Percentiles rank a stretch among this genome's conserved stretches.
These are phyloP conservation scores for Mohoua ochrocephala DNA, from an alignment of 2,113 vertebrate genomes.

Conservation along the genomic window DNA sequence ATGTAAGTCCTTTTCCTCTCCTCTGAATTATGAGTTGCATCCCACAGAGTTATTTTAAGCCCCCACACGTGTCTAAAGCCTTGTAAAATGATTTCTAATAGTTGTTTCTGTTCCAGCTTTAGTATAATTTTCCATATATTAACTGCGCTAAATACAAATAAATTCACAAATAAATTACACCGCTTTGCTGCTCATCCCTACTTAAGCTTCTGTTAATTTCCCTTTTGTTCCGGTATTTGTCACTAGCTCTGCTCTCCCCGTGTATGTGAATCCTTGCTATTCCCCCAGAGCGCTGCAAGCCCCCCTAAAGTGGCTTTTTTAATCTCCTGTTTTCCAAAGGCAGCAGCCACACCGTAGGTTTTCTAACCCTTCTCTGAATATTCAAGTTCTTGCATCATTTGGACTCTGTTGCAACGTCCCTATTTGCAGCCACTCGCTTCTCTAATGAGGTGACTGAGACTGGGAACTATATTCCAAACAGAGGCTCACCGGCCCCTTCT, in stretches of 20 bases:
- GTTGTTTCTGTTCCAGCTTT: background rate
- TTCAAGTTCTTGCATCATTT: slow-evolving; percentile 19
- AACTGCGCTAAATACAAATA: slow-evolving; percentile 32
- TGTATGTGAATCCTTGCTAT: background rate
- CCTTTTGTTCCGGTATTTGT: slow-evolving; percentile 46
- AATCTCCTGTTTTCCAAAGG: slow-evolving; percentile 42
- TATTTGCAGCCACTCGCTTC: background rate
- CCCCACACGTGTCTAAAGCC: background rate
- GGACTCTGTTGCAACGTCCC: background rate
- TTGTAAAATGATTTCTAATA: background rate
- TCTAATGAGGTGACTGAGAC: background rate
- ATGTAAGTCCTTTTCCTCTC: background rate
- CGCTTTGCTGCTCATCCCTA: slow-evolving; percentile 38
- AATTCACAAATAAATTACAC: slow-evolving; percentile 38
- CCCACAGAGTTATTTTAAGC: background rate
- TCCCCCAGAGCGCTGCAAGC: slow-evolving; percentile 1
- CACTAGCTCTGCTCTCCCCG: background rate
- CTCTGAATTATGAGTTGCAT: background rate
- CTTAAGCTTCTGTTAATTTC: slow-evolving; percentile 55
- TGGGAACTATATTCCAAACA: background rate
- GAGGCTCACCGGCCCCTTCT: background rate
- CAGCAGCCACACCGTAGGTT: background rate
- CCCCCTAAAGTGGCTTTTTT: background rate
- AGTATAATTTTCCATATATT: slow-evolving; percentile 44
- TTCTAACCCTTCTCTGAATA: slow-evolving; percentile 44